Evolutionary conservation across 2,888 invertebrate genomes (phyloP), one percentile per base, ranked within the genome.

Genomic region (Pterostichus madidus): DNA sequence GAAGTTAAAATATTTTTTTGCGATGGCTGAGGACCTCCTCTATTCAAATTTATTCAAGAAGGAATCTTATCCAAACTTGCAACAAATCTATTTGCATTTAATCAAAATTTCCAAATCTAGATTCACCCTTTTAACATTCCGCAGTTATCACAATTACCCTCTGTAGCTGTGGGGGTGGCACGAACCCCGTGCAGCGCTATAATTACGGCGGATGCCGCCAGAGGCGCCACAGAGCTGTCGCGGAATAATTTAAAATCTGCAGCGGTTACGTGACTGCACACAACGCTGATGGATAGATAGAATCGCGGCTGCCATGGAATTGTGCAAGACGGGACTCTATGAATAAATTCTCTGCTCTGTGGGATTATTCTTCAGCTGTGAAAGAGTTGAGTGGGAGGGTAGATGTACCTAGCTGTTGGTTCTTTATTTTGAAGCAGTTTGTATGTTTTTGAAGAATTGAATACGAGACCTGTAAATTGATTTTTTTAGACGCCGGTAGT

Each of bases 181-280:
- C 8, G 24, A 56, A 6, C 56, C 56, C 17, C 5, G 6, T 17
- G 3, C 17, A 56, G 56, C 5, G 24, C 10, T 56, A 10, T 56
- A 56, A 56, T 56, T 56, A 56, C 56, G 13, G 8, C 56, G 17
- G 13, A 17, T 2, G 56, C 17, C 17, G 56, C 56, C 13, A 56
- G 52, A 77, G 77, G 77, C 53, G 77, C 53, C 35, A 52, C 68
- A 80, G 80, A 68, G 13, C 44, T 56, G 71, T 73, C 78, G 78
- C 71, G 73, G 81, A 71, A 81, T 81, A 61, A 81, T 81, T 81
- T 81, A 81, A 81, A 81, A 81, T 81, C 81, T 56, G 75, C 61
- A 61, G 31, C 75, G 44, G 64, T 39, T 73, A 80, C 81, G 81
- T 81, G 81, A 73, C 73, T 81, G 75, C 73, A 81, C 75, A 81